Evolutionary conservation across 2,797 vertebrate species (phyloP).

Genomic region (Pangasius krempfi): DNA sequence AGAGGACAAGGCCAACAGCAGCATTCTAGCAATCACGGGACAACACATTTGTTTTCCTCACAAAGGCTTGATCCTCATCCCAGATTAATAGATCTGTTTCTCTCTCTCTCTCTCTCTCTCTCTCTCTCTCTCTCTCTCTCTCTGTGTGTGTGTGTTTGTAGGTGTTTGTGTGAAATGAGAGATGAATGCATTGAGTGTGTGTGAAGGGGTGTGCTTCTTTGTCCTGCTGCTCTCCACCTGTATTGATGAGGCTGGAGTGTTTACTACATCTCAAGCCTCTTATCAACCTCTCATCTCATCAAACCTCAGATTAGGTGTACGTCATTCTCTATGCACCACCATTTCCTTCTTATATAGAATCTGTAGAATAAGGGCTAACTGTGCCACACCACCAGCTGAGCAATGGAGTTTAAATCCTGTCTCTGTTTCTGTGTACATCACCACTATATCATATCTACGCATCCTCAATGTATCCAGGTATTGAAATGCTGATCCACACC

Average conservation of each 20-base stretch:
- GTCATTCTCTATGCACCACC: constrained; percentile 50
- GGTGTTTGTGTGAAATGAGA: neutral
- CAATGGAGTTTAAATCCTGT: neutral
- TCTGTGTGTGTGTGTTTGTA: neutral
- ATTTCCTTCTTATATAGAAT: constrained; percentile 47
- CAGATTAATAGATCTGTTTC: constrained; percentile 22
- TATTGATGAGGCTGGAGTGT: constrained; percentile 47
- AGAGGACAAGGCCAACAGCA: constrained; percentile 27
- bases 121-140: no score
- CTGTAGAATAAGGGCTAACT: neutral
- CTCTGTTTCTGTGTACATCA: constrained; percentile 10
- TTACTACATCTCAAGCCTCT: constrained; percentile 54
- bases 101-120: no score
- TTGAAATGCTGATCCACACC: constrained; percentile 32
- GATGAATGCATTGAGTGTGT: constrained; percentile 1
- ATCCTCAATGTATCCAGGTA: constrained; percentile 7
- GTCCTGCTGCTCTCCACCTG: constrained; percentile 39
- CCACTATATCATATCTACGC: constrained; percentile 19
- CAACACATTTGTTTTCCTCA: constrained; percentile 19
- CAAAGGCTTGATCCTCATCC: constrained; percentile 25
- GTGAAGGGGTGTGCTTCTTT: constrained; percentile 34
- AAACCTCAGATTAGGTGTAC: constrained; percentile 57
- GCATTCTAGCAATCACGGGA: constrained; percentile 2
- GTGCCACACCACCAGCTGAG: neutral
- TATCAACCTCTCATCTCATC: constrained; percentile 21